Base-by-base conservation (phyloP, 2,113 vertebrate genomes). In the Perca flavescens region DNA sequence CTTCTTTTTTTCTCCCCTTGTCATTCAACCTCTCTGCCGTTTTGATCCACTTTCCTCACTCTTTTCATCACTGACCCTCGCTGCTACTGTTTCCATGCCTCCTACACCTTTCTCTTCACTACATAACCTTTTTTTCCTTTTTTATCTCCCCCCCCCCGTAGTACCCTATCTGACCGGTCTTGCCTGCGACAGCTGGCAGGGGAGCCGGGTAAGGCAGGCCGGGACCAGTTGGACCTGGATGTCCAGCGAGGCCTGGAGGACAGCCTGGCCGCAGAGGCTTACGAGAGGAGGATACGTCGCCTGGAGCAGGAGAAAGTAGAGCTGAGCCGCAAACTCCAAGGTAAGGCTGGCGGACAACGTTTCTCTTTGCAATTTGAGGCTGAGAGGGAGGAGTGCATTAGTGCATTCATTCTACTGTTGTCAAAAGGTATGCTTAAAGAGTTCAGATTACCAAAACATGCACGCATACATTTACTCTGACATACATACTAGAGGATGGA, bases 221-320 rank as follows among this genome's bases (percentile, higher is more conserved):
- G 95, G 50, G 91, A 95, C 54, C 95, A 97, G 72, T 82, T 98
- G 61, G 98, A 99, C 87, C 91, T 91, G 52, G 95, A 88, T 22
- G 94, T 99, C 70, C 96, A 98, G 91, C 96, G 97, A 74, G 95
- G 97, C 77, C 91, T 99, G 79, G 97, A 99, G 82, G 97, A 99
- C 77, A 99, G 96, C 88, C 94, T 99, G 91, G 98, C 97, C 25
- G 96, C 97, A 0, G 98, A 99, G 91, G 98, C 98, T 63, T 99
- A 99, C 49, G 98, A 99, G 90, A 96, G 98, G 80, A 96, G 98
- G 91, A 98, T 99, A 89, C 96, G 96, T 25, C 96, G 97, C 7
- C 94, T 99, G 66, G 98, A 99, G 82, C 98, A 99, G 88, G 98
- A 99, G 86, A 99, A 99, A 82, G 88, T 97, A 70, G 98, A 99